These are phyloP conservation scores for Micropoecilia bifurca DNA, from an alignment of 2,797 vertebrate species.

Conservation along the genomic window DNA sequence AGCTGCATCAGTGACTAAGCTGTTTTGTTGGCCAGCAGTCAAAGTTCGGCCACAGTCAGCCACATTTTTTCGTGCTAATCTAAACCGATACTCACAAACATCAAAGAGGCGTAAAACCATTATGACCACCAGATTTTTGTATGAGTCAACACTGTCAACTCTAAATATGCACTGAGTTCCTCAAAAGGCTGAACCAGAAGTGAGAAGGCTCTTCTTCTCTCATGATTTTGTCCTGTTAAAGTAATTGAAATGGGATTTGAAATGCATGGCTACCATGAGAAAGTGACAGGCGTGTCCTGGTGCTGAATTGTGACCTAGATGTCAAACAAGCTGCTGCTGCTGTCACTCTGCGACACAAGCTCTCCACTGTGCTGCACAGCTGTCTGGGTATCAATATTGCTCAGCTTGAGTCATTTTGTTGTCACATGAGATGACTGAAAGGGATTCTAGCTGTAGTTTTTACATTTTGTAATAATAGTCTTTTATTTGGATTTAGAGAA, in stretches of 20 bases:
- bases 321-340: constrained; percentile 64
- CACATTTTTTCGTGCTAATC: not conserved
- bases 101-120: not conserved
- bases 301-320: constrained; percentile 67
- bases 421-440: not conserved
- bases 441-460: not conserved
- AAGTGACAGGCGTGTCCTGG: constrained; percentile 38
- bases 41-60: constrained; percentile 14
- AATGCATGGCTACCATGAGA: constrained; percentile 11
- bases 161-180: constrained; percentile 5
- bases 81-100: constrained; percentile 1
- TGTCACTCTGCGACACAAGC: constrained; percentile 57
- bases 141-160: not conserved
- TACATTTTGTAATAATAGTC: not conserved
- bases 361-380: not conserved
- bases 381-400: constrained; percentile 16
- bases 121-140: not conserved
- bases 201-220: not conserved
- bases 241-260: constrained; percentile 16
- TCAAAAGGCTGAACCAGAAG: constrained; percentile 1
- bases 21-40: constrained; percentile 36
- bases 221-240: constrained; percentile 1
- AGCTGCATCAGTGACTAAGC: constrained; percentile 66
- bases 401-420: not conserved
- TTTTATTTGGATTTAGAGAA: not conserved